Base-by-base conservation (phyloP, 2,888 invertebrate species). In the Lithodes maja region DNA sequence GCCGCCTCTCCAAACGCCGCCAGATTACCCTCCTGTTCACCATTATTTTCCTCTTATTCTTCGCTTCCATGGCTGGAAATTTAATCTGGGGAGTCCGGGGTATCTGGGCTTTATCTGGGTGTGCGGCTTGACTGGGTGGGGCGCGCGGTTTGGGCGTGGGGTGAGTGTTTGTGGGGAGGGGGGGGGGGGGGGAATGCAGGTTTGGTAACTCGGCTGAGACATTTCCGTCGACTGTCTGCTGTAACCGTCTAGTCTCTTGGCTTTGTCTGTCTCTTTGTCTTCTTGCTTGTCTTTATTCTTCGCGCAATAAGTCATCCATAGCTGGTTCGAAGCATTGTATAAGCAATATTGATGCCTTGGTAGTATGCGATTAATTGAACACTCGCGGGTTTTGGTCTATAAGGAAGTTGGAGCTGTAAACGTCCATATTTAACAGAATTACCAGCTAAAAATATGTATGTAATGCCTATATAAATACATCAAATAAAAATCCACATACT, bases 151-250 rank as follows among this genome's bases (percentile, higher is more conserved):
- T 33, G 33, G 33, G 33, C 33, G 33, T 33, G 33, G 33, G 33
- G 33, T 33, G 33, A 0, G 33, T 33, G 0, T 33, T 33, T 33
- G 33, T 33, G 33, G 33, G 33, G 33, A 33, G 33, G 33, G 33
- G 33, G 33, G 15, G 33, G 33, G 33, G 33, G 33, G 15, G 71
- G n/a, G 3, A 71, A n/a, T 71, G 71, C 15, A 5, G 71, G 1
- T 12, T 71, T 71, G 71, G 71, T 71, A 71, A 71, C 71, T 17
- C n/a, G 3, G n/a, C 71, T 71, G 71, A 71, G 71, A 71, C 71
- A 71, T 71, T 71, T 71, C 71, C 71, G 71, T 71, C 71, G 71
- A 71, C n/a, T 71, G 71, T 71, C 71, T 71, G 71, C n/a, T 71
- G 71, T 71, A 71, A 71, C 71, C 71, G 71, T 17, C 71, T 71